Base-by-base conservation (phyloP, 2,113 vertebrate species). In the Trematomus loennbergii region DNA sequence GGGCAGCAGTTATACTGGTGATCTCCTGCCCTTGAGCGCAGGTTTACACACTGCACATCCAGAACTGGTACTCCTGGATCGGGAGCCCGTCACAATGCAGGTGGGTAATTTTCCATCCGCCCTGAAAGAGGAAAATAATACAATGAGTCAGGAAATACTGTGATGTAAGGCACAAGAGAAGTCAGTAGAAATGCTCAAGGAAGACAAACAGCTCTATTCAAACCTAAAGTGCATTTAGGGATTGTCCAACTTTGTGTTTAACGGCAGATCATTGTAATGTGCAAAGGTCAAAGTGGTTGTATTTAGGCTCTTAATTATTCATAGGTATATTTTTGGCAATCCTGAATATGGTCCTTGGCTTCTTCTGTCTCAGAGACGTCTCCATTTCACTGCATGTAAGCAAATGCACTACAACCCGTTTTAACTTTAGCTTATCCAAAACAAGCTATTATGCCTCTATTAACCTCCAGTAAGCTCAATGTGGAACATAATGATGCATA, bases 1-100 rank as follows among this genome's bases (percentile, higher is more conserved):
- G 97, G 98, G 76, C 98, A 99, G 93, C 94, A 96, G n/a, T 71
- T 96, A 9, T 95, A 96, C 87, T 89, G 36, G 87, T 80, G 72
- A 97, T 97, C 85, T 97, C 97, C 72, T 96, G 95, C 54, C 96
- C 94, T 40, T 94, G 88, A 59, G 96, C 97, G 0, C 95, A 97
- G 48, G 98, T 84, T 98, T 99, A 79, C 98, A 99, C 4, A 96
- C 90, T 94, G 90, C 98, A 99, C 96, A 98, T 97, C 98, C 98
- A 99, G 92, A 98, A 97, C 1, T 92, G 95, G 87, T 95, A 96
- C n/a, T 99, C 97, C 0, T 95, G 94, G 88, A 99, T 97, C 1
- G 88, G 93, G 3, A 95, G 95, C 40, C 98, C 98, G 97, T 98
- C 87, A 97, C 97, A 18, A 99, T 92, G 84, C 98, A 99, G 0